Conservation (phyloP, 1,140 invertebrate species). For the Ceratitis capitata region DNA sequence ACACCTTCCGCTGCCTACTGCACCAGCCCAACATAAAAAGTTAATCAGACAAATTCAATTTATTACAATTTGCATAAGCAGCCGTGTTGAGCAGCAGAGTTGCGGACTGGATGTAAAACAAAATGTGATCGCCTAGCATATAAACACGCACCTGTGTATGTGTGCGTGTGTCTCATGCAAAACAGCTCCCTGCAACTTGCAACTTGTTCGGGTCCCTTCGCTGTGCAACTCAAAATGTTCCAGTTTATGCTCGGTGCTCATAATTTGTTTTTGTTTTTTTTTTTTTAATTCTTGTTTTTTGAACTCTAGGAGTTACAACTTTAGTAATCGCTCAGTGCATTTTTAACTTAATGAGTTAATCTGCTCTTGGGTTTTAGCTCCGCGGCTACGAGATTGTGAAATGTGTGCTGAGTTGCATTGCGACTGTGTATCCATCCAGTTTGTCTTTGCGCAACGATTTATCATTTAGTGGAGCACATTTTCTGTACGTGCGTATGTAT, state of each 20-base stretch:
- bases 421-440: background rate
- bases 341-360: background rate
- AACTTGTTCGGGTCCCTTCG: background rate
- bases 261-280: background rate
- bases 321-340: background rate
- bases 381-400: background rate
- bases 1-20: background rate
- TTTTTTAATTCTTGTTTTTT: background rate
- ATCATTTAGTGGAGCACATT: background rate
- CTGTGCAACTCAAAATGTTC: background rate
- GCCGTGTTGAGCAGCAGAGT: background rate
- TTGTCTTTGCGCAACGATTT: background rate
- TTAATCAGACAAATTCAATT: conserved; percentile 30
- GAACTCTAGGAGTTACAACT: background rate
- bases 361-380: background rate
- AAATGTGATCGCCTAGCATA: background rate
- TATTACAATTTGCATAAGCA: conserved; percentile 20
- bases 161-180: background rate
- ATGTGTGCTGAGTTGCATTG: background rate
- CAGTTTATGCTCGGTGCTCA: background rate
- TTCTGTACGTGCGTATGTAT: background rate
- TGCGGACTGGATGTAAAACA: background rate
- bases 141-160: background rate
- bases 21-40: background rate
- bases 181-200: background rate